Evolutionary conservation across 1,140 invertebrate genomes (phyloP).

Genomic region (Trinorchestia longiramus): DNA sequence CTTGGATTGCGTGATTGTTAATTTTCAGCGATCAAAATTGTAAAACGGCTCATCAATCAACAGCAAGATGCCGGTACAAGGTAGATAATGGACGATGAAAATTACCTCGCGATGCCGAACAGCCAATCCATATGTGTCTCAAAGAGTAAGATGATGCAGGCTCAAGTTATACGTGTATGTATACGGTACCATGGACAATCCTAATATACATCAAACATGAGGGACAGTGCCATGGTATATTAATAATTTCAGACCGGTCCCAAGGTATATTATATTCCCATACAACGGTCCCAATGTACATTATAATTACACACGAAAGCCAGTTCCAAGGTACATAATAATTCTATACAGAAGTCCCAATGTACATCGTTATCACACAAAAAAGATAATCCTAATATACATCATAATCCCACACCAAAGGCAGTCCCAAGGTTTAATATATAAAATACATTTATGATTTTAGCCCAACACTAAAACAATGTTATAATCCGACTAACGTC

Average conservation of each 20-base stretch:
- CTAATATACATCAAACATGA: not conserved
- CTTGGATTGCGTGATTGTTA: not conserved
- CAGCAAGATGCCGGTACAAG: not conserved
- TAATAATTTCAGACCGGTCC: too few relatives aligned
- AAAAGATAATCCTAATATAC: not conserved
- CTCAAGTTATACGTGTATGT: not conserved
- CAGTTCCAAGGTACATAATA: not conserved
- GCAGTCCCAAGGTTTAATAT: not conserved
- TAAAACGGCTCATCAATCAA: not conserved
- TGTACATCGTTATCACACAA: not conserved
- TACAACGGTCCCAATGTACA: too few relatives aligned
- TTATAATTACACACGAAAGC: too few relatives aligned
- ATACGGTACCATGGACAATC: not conserved
- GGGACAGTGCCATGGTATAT: too few relatives aligned
- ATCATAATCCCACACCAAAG: not conserved
- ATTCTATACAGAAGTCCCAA: not conserved
- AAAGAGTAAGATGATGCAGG: not conserved
- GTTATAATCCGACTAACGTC: not conserved
- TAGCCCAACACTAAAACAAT: not conserved
- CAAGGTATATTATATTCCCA: too few relatives aligned
- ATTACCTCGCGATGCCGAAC: not conserved
- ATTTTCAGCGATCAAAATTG: not conserved
- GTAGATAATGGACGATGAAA: not conserved
- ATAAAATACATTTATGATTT: not conserved
- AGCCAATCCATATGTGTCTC: not conserved